Evolutionary conservation across 2,113 vertebrate genomes (phyloP).

Genomic region (Callocephalon fimbriatum): DNA sequence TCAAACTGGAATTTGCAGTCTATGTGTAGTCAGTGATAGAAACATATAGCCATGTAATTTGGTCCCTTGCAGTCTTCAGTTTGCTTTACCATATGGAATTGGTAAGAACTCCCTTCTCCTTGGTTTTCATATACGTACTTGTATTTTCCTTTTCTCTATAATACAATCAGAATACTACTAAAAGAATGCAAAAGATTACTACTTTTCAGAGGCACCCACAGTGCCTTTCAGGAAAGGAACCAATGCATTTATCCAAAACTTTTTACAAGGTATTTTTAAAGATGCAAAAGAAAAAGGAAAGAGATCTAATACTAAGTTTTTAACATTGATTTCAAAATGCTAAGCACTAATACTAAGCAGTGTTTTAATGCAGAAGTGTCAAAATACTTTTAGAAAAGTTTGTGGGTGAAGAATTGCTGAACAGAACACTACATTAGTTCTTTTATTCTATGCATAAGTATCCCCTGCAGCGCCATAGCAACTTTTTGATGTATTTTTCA

Average conservation of each 20-base stretch:
- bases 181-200: not conserved
- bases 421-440: constrained; percentile 40
- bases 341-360: not conserved
- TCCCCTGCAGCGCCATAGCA: constrained; percentile 9
- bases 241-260: not conserved
- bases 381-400: constrained; percentile 29
- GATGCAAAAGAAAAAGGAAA: not conserved
- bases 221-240: not conserved
- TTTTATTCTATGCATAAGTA: constrained; percentile 41
- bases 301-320: not conserved
- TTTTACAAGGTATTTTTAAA: constrained; percentile 28
- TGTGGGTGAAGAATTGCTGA: constrained; percentile 7
- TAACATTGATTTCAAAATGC: not conserved
- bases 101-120: not conserved
- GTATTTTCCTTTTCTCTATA: not conserved
- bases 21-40: not conserved
- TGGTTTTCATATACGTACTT: not conserved
- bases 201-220: not conserved
- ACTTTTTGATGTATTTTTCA: constrained; percentile 71
- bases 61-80: not conserved
- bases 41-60: not conserved
- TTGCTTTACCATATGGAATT: not conserved
- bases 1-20: not conserved
- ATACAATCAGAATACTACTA: not conserved
- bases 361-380: not conserved